These are phyloP conservation scores for Galagoides demidoff DNA, from an alignment of 2,797 vertebrate species.

Conservation along the genomic window DNA sequence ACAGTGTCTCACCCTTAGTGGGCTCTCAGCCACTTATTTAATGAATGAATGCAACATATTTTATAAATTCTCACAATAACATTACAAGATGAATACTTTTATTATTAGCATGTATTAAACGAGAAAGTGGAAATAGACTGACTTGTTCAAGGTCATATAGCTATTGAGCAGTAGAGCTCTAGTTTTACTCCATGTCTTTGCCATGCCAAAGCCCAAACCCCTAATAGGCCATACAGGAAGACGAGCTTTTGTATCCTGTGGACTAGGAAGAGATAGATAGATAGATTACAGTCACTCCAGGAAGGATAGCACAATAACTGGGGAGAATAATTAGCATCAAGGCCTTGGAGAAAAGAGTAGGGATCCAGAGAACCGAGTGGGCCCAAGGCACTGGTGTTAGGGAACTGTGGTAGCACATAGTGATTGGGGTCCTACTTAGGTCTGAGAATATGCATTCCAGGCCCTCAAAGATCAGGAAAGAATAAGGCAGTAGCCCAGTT, in stretches of 20 bases:
- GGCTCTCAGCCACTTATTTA: neutral
- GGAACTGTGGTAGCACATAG: neutral
- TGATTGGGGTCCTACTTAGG: neutral
- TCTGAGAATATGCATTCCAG: neutral
- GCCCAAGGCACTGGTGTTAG: neutral
- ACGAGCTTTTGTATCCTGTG: neutral
- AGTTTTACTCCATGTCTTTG: neutral
- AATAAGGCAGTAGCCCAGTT: neutral
- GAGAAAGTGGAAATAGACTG: neutral
- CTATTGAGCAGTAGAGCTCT: neutral
- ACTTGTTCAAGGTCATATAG: neutral
- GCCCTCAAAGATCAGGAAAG: neutral
- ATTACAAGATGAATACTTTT: neutral
- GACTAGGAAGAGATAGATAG: neutral
- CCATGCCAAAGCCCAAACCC: neutral
- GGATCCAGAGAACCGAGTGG: neutral
- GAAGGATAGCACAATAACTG: neutral
- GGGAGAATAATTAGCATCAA: neutral
- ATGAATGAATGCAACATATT: neutral
- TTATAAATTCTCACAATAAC: neutral
- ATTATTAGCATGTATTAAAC: neutral
- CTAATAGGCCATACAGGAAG: neutral
- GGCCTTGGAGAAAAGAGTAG: neutral
- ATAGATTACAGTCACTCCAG: neutral
- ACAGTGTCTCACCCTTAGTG: neutral